These are phyloP conservation scores for Glossosoma conforme DNA, from an alignment of 1,140 invertebrate genomes.

Conservation along the genomic window DNA sequence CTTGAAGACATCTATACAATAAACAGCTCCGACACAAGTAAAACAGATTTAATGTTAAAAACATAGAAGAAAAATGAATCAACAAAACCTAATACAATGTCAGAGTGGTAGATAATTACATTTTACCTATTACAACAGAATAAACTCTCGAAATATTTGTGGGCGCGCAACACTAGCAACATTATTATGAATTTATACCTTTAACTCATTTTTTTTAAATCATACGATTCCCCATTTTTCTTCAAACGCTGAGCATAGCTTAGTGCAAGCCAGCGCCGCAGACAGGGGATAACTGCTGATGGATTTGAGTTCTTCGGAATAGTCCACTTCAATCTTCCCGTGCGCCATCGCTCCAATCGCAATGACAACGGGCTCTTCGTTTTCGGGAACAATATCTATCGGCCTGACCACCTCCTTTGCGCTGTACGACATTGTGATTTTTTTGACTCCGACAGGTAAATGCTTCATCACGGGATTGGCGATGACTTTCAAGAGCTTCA, in stretches of 20 bases:
- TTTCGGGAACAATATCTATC: slow-evolving; percentile 71
- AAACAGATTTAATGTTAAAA: too few relatives aligned
- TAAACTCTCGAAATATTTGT: too few relatives aligned
- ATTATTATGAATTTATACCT: too few relatives aligned
- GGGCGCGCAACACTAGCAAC: too few relatives aligned
- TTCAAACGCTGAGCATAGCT: slow-evolving; percentile 96
- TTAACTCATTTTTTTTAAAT: slow-evolving; percentile 22
- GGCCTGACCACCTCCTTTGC: slow-evolving; percentile 73
- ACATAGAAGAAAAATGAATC: too few relatives aligned
- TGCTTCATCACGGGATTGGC: slow-evolving; percentile 96
- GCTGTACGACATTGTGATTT: slow-evolving; percentile 87
- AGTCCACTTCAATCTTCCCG: slow-evolving; percentile 87
- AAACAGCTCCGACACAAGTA: too few relatives aligned
- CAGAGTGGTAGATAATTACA: too few relatives aligned
- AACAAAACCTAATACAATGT: too few relatives aligned
- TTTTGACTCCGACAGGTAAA: slow-evolving; percentile 91
- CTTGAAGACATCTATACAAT: too few relatives aligned
- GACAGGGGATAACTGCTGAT: slow-evolving; percentile 96
- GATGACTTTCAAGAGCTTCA: slow-evolving; percentile 94
- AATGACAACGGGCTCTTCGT: slow-evolving; percentile 81
- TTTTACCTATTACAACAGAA: too few relatives aligned
- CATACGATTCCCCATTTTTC: slow-evolving; percentile 87
- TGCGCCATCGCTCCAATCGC: slow-evolving; percentile 97
- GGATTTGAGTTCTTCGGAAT: slow-evolving; percentile 84
- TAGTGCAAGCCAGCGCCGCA: slow-evolving; percentile 92